Conservation (phyloP, 2,113 vertebrate species). For the Poeciliopsis retropinna region DNA sequence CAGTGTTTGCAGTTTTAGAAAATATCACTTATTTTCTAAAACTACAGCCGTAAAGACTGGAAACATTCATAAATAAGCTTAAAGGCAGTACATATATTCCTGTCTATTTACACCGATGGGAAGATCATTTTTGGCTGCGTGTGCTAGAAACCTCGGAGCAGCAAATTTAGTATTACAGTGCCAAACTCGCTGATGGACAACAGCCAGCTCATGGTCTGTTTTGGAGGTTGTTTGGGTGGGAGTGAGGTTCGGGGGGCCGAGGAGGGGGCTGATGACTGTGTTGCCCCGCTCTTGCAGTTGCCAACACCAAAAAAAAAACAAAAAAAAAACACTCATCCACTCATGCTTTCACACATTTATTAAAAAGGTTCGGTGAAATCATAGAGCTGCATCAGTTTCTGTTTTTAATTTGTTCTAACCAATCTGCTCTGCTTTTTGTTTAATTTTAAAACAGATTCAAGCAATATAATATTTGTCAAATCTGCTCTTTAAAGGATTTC, state of each 20-base stretch:
- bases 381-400: slow-evolving; percentile 6
- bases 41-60: background rate
- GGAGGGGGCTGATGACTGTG: background rate
- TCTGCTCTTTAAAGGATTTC: background rate
- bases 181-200: slow-evolving; percentile 29
- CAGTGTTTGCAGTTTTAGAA: background rate
- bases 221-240: slow-evolving; percentile 15
- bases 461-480: background rate
- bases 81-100: background rate
- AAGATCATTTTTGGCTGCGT: slow-evolving; percentile 4
- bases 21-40: background rate
- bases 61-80: background rate
- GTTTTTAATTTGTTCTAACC: background rate
- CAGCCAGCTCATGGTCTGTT: slow-evolving; percentile 39
- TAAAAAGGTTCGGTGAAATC: slow-evolving; percentile 23
- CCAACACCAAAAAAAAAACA: slow-evolving; percentile 15
- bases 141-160: background rate
- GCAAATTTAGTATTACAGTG: slow-evolving; percentile 10
- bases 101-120: slow-evolving; percentile 15
- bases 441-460: background rate
- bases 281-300: slow-evolving; percentile 4
- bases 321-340: slow-evolving; percentile 39
- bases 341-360: slow-evolving; percentile 37
- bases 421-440: background rate
- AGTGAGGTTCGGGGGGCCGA: background rate